phyloP scores from a whole-genome alignment of 2,113 vertebrate species.

The Prinia subflava region DNA sequence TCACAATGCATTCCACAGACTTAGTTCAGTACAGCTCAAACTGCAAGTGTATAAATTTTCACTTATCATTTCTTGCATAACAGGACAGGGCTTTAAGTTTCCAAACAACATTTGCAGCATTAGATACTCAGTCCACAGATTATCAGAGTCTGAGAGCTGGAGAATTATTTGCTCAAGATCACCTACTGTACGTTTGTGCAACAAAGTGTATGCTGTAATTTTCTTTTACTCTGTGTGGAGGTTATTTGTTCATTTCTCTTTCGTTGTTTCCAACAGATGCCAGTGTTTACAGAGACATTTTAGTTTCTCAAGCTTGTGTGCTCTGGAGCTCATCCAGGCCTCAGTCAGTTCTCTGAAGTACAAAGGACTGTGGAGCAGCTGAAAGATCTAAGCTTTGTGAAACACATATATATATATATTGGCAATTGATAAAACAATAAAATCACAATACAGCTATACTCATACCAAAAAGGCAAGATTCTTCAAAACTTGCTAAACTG shows the following conservation, averaged over 20 bases:
- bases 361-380: constrained; percentile 79
- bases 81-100: constrained; percentile 71
- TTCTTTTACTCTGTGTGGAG: constrained; percentile 16
- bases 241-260: constrained; percentile 52
- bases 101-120: constrained; percentile 86
- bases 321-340: constrained; percentile 72
- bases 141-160: constrained; percentile 76
- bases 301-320: constrained; percentile 81
- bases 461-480: constrained; percentile 76
- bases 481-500: constrained; percentile 69
- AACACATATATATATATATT: constrained; percentile 80
- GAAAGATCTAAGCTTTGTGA: constrained; percentile 82
- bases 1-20: constrained; percentile 99
- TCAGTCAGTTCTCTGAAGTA: constrained; percentile 64
- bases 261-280: constrained; percentile 70
- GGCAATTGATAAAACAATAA: constrained; percentile 87
- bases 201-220: constrained; percentile 73
- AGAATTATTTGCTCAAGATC: constrained; percentile 76
- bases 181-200: constrained; percentile 75
- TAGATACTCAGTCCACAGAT: constrained; percentile 83
- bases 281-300: constrained; percentile 82
- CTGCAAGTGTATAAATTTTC: constrained; percentile 86
- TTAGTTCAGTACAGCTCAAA: constrained; percentile 85
- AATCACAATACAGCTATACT: constrained; percentile 88
- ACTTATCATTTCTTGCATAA: constrained; percentile 87